These are phyloP conservation scores for Listrodromus nycthemerus DNA, from an alignment of 2,888 invertebrate species.

Conservation along the genomic window DNA sequence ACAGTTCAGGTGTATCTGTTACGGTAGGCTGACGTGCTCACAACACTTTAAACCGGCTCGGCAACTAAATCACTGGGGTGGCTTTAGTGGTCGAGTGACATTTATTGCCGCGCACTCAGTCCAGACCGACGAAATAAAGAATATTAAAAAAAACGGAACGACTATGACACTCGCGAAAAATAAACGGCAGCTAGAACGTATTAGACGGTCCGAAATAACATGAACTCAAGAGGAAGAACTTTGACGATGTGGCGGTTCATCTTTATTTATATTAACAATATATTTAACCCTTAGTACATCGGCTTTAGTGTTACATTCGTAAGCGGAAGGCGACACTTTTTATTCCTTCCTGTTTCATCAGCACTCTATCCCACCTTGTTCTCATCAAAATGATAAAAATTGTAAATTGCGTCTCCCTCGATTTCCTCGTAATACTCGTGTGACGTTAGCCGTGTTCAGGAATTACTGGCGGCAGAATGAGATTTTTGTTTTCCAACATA, in stretches of 20 bases:
- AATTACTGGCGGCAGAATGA: conserved; percentile 60
- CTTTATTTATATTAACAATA: conserved; percentile 70
- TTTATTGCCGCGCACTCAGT: conserved; percentile 55
- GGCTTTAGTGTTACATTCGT: conserved; percentile 40
- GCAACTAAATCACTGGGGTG: conserved; percentile 36
- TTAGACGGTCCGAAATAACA: conserved; percentile 41
- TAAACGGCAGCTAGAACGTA: conserved; percentile 9
- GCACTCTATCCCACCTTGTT: conserved; percentile 29
- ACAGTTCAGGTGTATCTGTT: conserved; percentile 59
- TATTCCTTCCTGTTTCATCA: neutral
- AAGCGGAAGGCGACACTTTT: conserved; percentile 31
- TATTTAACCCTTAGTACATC: conserved; percentile 63
- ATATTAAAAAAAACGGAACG: conserved; percentile 3
- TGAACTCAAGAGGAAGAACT: conserved; percentile 35
- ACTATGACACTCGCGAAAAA: neutral
- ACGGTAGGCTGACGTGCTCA: conserved; percentile 52
- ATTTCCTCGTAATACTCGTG: conserved; percentile 64
- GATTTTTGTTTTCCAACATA: conserved; percentile 18
- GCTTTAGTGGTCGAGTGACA: conserved; percentile 44
- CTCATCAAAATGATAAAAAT: conserved; percentile 44
- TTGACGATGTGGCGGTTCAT: conserved; percentile 53
- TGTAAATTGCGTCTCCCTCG: conserved; percentile 46
- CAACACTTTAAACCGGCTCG: conserved; percentile 51
- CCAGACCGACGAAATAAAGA: conserved; percentile 3
- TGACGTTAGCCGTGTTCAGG: conserved; percentile 67